Percentiles rank a stretch among this genome's conserved stretches.
These are phyloP conservation scores for Anadara kagoshimensis DNA, from an alignment of 1,140 invertebrate species.

Conservation along the genomic window DNA sequence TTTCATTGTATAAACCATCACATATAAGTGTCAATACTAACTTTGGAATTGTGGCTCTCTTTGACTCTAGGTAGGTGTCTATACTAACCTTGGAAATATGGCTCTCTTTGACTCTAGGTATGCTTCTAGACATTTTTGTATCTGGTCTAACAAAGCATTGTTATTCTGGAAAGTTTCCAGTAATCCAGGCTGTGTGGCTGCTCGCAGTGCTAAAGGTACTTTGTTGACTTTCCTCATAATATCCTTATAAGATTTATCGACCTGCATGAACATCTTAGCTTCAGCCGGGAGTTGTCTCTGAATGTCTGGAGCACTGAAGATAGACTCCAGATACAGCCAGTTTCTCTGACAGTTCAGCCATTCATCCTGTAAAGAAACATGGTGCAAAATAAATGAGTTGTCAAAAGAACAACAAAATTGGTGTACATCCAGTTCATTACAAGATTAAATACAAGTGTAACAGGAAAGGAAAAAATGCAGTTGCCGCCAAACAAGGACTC, in stretches of 20 bases:
- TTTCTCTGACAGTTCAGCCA: conserved; percentile 89
- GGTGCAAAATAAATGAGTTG: neutral
- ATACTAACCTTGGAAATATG: conserved; percentile 72
- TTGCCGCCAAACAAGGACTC: no score
- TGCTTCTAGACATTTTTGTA: conserved; percentile 74
- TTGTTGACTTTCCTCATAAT: conserved; percentile 80
- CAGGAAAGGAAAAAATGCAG: no score
- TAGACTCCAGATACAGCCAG: conserved; percentile 91
- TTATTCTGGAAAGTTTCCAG: conserved; percentile 74
- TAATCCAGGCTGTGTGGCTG: conserved; percentile 72
- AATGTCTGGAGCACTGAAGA: conserved; percentile 91
- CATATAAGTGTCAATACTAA: no score
- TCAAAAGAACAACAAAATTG: no score
- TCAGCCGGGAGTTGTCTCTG: conserved; percentile 89
- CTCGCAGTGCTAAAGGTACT: conserved; percentile 72
- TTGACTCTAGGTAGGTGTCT: conserved; percentile 74
- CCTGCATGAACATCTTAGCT: conserved; percentile 86
- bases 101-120: conserved; percentile 75
- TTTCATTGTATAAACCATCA: no score
- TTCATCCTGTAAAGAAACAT: conserved; percentile 79
- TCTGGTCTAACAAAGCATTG: conserved; percentile 73
- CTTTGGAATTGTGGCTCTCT: conserved; percentile 69
- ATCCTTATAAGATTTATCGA: conserved; percentile 91
- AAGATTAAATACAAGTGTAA: no score
- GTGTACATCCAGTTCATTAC: no score